Evolutionary conservation across 1,140 invertebrate species (phyloP).

Genomic region (Rhyzopertha dominica): DNA sequence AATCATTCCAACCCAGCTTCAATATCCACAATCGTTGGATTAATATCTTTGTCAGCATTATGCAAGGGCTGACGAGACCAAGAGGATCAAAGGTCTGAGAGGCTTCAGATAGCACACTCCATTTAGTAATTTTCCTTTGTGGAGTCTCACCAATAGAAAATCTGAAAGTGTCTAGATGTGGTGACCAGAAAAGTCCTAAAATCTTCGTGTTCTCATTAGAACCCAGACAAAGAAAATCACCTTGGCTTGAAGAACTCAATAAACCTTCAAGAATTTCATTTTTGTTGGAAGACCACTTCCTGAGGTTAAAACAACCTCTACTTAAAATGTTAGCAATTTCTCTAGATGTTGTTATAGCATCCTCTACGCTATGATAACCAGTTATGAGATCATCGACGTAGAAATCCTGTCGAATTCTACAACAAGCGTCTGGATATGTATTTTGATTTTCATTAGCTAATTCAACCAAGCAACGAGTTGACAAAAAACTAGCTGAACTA

Average conservation of each 20-base stretch:
- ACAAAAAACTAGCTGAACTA: conserved; percentile 22
- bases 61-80: conserved; percentile 34
- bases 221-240: conserved; percentile 1
- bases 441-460: conserved; percentile 8
- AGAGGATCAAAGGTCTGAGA: conserved; percentile 25
- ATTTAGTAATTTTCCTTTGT: conserved; percentile 22
- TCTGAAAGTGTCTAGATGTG: conserved; percentile 21
- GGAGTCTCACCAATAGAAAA: conserved; percentile 19
- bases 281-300: neutral
- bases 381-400: conserved; percentile 44
- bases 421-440: too few species aligned
- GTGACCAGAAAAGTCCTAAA: conserved; percentile 29
- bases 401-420: conserved; percentile 34
- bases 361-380: neutral
- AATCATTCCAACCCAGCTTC: conserved; percentile 42
- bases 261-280: neutral
- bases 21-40: conserved; percentile 42
- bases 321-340: conserved; percentile 17
- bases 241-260: neutral
- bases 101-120: conserved; percentile 25
- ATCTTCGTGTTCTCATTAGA: conserved; percentile 3
- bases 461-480: conserved; percentile 19
- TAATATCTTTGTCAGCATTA: conserved; percentile 40
- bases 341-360: conserved; percentile 18
- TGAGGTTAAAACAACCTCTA: neutral